Base-by-base conservation (phyloP, 2,113 vertebrate species). In the Manacus vitellinus region DNA sequence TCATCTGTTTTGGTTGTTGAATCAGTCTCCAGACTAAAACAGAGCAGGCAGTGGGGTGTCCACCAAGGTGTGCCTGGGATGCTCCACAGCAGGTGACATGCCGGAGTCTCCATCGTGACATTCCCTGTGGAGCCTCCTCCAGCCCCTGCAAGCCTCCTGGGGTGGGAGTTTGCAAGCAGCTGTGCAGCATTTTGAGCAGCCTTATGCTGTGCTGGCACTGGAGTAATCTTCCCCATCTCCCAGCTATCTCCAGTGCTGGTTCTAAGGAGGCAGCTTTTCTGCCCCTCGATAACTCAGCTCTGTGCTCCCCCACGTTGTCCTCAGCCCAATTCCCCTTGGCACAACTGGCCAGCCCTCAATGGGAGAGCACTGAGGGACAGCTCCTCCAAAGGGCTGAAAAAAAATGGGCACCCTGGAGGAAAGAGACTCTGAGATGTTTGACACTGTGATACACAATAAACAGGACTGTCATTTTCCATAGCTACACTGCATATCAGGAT, bases 381-480 rank as follows among this genome's bases (percentile, higher is more conserved):
- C 71, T 66, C 37, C 16, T 51, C 71, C 1, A 0, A 5, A 43
- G 25, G 21, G 74, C 44, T 51, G 63, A 31, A 51, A 80, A 54
- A 91, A 91, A 74, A 35, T 70, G 87, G 66, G 71, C 55, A 77
- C 37, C 1, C 49, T 8, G 66, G 33, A 35, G 74, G 70, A 72
- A 80, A 70, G 76, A 65, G 43, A 22, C 1, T 47, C 78, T 16
- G 75, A 76, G 88, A 14, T 0, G 2, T 77, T 41, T 43, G 89
- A 78, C 52, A 39, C 39, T 37, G 46, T 33, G 65, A 78, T 56
- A n/a, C 73, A 68, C 86, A 79, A 72, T 65, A 72, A 89, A 78
- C 70, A 82, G 87, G 58, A 89, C 54, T 41, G 78, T 85, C 33
- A 79, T 91, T 89, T 89, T 89, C 89, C 93, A 89, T 61, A 58